Percentiles rank a stretch among this genome's conserved stretches.
Evolutionary conservation across 2,113 vertebrate species (phyloP).

Genomic region (Sorex fumeus): DNA sequence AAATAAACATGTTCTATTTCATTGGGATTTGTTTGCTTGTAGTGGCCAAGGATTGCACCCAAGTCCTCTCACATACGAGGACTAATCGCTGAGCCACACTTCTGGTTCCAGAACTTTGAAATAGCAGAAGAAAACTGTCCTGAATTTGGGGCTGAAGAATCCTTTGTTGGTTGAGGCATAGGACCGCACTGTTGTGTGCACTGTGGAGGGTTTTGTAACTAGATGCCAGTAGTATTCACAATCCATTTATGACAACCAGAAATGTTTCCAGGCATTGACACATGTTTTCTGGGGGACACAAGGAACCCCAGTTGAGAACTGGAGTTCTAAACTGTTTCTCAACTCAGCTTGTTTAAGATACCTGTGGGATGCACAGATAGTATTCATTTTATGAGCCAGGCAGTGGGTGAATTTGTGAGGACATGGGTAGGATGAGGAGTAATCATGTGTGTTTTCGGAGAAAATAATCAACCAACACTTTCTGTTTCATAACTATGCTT

Average conservation of each 20-base stretch:
- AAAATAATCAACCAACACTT: constrained; percentile 18
- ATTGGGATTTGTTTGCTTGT: too few relatives aligned
- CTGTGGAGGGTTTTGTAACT: background rate
- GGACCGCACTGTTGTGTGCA: background rate
- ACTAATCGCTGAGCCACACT: too few relatives aligned
- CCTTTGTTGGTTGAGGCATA: background rate
- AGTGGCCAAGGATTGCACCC: too few relatives aligned
- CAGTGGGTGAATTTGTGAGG: background rate
- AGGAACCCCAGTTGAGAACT: too few relatives aligned
- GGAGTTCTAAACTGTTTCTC: too few relatives aligned
- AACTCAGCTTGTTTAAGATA: background rate
- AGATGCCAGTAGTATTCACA: background rate
- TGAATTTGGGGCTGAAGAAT: constrained; percentile 31
- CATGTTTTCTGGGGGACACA: constrained; percentile 17
- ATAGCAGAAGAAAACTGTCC: background rate
- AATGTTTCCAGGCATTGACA: background rate
- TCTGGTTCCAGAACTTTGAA: too few relatives aligned
- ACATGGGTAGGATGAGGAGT: background rate
- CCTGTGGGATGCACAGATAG: background rate
- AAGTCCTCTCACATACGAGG: too few relatives aligned
- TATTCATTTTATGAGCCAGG: background rate
- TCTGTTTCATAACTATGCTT: constrained; percentile 41
- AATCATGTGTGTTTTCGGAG: background rate
- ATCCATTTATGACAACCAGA: background rate
- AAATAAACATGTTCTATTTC: background rate